A percentile compares a stretch with the other conserved stretches of the same genome.
These are phyloP conservation scores for Aphidius gifuensis DNA, from an alignment of 1,140 invertebrate genomes.

Conservation along the genomic window DNA sequence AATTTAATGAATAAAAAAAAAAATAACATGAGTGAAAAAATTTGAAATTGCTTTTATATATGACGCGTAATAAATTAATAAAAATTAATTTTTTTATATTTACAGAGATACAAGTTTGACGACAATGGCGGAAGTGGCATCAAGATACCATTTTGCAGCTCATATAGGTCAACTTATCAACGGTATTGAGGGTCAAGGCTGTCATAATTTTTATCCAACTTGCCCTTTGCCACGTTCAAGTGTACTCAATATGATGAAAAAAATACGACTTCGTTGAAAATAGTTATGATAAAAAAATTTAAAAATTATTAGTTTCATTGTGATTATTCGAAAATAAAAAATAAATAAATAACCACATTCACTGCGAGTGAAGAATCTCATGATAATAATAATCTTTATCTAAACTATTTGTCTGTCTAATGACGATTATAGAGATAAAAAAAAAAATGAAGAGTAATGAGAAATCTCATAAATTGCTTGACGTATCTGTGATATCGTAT, in stretches of 20 bases:
- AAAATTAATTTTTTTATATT: conserved; percentile 29
- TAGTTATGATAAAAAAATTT: too few relatives aligned
- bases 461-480: not conserved
- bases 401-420: too few relatives aligned
- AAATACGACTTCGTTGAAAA: conserved; percentile 54
- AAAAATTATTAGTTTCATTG: not conserved
- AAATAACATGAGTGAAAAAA: too few relatives aligned
- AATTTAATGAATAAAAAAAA: too few relatives aligned
- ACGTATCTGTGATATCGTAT: conserved; percentile 11
- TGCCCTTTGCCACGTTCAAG: conserved; percentile 66
- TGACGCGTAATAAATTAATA: too few relatives aligned
- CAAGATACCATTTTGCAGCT: conserved; percentile 76
- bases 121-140: conserved; percentile 63
- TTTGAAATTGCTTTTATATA: too few relatives aligned
- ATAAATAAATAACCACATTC: too few relatives aligned
- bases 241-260: conserved; percentile 68
- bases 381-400: too few relatives aligned
- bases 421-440: too few relatives aligned
- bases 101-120: conserved; percentile 62
- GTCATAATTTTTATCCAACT: conserved; percentile 69
- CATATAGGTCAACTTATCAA: conserved; percentile 78
- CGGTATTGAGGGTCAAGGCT: conserved; percentile 67
- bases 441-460: not conserved
- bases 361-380: too few relatives aligned
- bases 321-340: not conserved